phyloP scores from a whole-genome alignment of 2,113 vertebrate species.

The Pangasianodon hypophthalmus region DNA sequence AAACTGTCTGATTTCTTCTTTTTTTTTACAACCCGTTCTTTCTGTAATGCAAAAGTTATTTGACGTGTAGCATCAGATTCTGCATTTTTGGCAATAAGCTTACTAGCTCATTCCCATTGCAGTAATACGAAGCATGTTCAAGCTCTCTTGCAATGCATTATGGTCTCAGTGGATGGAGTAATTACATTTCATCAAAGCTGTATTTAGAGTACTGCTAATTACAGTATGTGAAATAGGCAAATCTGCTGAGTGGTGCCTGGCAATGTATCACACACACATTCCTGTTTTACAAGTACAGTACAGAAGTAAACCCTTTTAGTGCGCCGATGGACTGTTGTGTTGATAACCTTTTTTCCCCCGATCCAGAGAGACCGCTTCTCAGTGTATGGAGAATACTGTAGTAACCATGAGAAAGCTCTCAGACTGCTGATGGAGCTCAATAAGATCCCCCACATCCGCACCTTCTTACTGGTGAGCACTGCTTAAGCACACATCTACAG shows the following conservation, averaged over 20 bases:
- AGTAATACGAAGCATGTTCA: neutral
- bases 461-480: constrained; percentile 92
- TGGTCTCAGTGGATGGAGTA: neutral
- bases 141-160: constrained; percentile 10
- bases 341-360: neutral
- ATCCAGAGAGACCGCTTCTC: constrained; percentile 90
- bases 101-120: neutral
- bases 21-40: neutral
- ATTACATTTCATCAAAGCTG: constrained; percentile 24
- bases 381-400: constrained; percentile 96
- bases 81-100: neutral
- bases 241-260: neutral
- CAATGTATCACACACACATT: neutral
- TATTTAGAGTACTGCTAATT: constrained; percentile 5
- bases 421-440: constrained; percentile 95
- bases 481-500: neutral
- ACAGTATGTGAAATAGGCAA: neutral
- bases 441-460: constrained; percentile 89
- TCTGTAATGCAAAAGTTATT: neutral
- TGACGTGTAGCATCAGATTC: neutral
- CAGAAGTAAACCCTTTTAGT: neutral
- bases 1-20: no score
- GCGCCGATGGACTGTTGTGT: neutral
- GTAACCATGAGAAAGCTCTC: constrained; percentile 97
- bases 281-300: neutral